A percentile compares a stretch with the other conserved stretches of the same genome.
Conservation (phyloP, 2,797 vertebrate genomes). For the Galagoides demidoff region DNA sequence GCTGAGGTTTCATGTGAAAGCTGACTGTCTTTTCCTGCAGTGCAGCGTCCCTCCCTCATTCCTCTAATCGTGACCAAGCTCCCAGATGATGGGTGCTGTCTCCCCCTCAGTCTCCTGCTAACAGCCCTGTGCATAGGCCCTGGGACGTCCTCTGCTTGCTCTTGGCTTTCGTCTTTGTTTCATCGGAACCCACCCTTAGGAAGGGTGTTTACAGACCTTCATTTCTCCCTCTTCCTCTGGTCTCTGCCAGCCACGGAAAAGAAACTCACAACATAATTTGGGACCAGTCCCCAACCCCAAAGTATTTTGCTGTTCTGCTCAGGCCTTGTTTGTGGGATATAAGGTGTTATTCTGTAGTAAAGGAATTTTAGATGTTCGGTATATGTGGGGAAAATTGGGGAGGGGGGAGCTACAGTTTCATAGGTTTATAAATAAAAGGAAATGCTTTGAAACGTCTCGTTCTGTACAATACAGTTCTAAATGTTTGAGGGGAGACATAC, state of each 20-base stretch:
- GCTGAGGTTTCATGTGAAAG: neutral
- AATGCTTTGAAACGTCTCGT: neutral
- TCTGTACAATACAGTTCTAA: neutral
- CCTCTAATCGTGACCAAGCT: neutral
- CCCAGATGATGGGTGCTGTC: neutral
- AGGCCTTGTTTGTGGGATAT: conserved; percentile 12
- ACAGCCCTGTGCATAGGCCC: neutral
- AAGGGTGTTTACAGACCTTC: neutral
- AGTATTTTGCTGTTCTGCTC: neutral
- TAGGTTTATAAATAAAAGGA: neutral
- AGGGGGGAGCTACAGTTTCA: neutral
- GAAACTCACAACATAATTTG: no score
- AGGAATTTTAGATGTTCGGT: neutral
- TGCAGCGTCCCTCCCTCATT: neutral
- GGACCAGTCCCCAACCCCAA: neutral
- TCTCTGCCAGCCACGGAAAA: no score
- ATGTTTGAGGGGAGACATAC: neutral
- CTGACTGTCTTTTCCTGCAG: neutral
- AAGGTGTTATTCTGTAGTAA: neutral
- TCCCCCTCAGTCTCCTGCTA: neutral
- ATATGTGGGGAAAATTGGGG: neutral
- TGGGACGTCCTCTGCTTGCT: neutral
- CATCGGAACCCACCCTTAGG: neutral
- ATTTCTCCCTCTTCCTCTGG: no score
- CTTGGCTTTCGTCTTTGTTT: conserved; percentile 14